A percentile compares a stretch with the other conserved stretches of the same genome.
Conservation (phyloP, 2,888 invertebrate genomes). For the Leuctra nigra region DNA sequence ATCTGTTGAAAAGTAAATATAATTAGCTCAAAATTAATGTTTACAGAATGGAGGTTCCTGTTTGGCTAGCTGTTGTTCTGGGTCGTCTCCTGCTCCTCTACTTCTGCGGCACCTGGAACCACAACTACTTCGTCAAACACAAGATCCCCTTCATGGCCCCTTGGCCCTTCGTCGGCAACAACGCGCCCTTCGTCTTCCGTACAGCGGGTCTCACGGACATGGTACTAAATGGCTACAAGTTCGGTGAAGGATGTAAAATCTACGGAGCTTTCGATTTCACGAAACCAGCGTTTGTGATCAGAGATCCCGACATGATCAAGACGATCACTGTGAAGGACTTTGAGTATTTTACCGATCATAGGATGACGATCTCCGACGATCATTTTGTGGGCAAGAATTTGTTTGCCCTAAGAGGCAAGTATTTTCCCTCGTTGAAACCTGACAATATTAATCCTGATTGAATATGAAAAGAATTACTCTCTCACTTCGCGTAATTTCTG, state of each 20-base stretch:
- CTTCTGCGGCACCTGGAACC: neutral
- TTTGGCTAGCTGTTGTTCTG: neutral
- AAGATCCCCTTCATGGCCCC: neutral
- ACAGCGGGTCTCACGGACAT: neutral
- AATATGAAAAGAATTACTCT: too few species aligned
- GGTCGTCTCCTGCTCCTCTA: neutral
- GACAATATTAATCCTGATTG: too few species aligned
- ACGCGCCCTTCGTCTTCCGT: neutral
- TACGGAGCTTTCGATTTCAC: neutral
- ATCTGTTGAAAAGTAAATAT: too few species aligned
- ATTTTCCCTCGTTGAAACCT: too few species aligned
- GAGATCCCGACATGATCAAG: neutral
- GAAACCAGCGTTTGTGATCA: neutral
- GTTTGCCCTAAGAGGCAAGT: neutral
- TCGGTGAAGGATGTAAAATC: neutral
- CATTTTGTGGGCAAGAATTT: too few species aligned
- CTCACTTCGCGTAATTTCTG: too few species aligned
- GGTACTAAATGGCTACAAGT: neutral
- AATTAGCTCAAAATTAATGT: too few species aligned
- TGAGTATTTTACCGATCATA: neutral
- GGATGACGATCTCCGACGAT: neutral
- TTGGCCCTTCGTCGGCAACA: neutral
- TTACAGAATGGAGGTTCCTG: too few species aligned
- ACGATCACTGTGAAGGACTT: neutral
- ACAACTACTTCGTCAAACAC: neutral